phyloP scores from a whole-genome alignment of 2,888 invertebrate genomes.

The Oegoconia quadripuncta region DNA sequence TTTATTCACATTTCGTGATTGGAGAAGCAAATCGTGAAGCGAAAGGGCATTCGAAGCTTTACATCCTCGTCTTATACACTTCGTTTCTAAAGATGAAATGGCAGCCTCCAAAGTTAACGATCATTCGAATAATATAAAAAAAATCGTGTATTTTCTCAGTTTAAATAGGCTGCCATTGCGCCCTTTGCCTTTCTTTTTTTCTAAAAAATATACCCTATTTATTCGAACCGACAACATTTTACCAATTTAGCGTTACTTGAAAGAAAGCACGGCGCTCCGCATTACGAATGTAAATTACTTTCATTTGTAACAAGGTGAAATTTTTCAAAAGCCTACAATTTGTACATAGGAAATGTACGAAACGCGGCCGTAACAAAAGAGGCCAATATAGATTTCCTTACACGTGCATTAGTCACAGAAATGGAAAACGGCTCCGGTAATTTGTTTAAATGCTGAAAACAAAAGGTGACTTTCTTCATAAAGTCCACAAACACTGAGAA shows the following conservation, averaged over 20 bases:
- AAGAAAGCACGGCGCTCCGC: background rate
- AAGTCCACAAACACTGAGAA: conserved; percentile 37
- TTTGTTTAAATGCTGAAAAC: conserved; percentile 61
- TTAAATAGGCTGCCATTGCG: background rate
- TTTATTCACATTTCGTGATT: conserved; percentile 5
- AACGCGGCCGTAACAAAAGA: conserved; percentile 47
- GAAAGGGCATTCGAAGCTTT: background rate
- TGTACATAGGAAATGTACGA: conserved; percentile 23
- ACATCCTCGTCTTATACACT: too few species aligned
- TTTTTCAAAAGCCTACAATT: conserved; percentile 53
- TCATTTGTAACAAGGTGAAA: conserved; percentile 41
- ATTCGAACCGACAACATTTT: conserved; percentile 6
- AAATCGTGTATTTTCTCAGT: conserved; percentile 13
- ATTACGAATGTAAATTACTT: conserved; percentile 28
- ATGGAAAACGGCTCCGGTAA: conserved; percentile 52
- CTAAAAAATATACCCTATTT: background rate
- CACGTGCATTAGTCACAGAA: conserved; percentile 61
- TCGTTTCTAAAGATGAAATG: too few species aligned
- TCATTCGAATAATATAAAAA: background rate
- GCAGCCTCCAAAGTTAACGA: too few species aligned
- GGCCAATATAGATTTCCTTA: conserved; percentile 49
- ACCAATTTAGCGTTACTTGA: background rate
- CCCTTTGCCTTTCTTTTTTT: conserved; percentile 8
- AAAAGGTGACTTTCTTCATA: conserved; percentile 67
- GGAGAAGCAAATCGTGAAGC: background rate